Base-by-base conservation (phyloP, 2,797 vertebrate species). In the Parauchenoglanis punctatus region DNA sequence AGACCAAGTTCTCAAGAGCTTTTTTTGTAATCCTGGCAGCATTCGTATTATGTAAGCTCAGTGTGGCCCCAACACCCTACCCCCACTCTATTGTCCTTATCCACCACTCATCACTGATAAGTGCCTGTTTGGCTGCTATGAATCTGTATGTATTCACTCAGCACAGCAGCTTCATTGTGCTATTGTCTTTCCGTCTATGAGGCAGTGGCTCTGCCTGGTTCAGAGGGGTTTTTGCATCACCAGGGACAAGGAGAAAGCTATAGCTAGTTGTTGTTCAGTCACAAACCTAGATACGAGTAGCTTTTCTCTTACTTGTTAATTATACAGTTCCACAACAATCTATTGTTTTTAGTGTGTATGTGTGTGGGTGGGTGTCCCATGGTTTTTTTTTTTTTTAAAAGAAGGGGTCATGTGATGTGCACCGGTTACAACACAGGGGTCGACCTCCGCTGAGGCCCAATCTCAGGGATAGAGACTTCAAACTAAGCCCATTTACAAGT, bases 381-480 rank as follows among this genome's bases (percentile, higher is more conserved):
- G 61, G 63, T 67, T 35, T 35, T 35, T 35, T 35, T 35, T 35
- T 35, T 35, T 35, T 35, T 35, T 25, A 44, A 86, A 81, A 86
- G 44, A 23, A 52, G 35, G 87, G 92, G 91, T 93, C 90, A 91
- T 91, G 90, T 91, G 89, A 88, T 80, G 67, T 68, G 61, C 78
- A 92, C 89, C n/a, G 40, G 31, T 92, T 59, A 86, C 93, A 91
- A 89, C 89, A 81, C 87, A 87, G 81, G 85, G 93, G 92, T 94
- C 91, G 89, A 46, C 85, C 80, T 87, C 76, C 90, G 90, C 91
- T 72, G 25, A 89, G 92, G 90, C 87, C 86, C 89, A 88, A 84
- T 91, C 90, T 86, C 91, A 92, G 92, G 59, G 88, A 70, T 78
- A 89, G 52, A 49, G 63, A 85, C 87, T 85, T 87, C 88, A 83